Conservation (phyloP, 1,140 invertebrate species). For the Manduca sexta region DNA sequence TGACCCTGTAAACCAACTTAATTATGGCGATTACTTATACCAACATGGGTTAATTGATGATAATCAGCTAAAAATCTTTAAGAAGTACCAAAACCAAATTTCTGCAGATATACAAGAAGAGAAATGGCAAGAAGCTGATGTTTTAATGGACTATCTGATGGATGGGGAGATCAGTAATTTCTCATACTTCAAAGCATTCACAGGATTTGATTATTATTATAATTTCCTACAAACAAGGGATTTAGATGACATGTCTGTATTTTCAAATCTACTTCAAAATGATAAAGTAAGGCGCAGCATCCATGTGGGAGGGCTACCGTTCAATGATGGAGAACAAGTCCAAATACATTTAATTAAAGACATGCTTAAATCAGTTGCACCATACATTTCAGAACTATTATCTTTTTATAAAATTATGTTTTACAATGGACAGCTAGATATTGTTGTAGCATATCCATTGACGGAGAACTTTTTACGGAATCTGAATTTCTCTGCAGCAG, state of each 20-base stretch:
- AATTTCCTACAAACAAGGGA: constrained; percentile 80
- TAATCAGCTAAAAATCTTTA: constrained; percentile 72
- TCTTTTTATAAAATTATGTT: constrained; percentile 78
- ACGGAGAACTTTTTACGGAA: constrained; percentile 81
- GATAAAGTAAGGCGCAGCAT: constrained; percentile 78
- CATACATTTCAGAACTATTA: constrained; percentile 33
- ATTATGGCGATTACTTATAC: constrained; percentile 79
- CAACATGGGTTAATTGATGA: constrained; percentile 78
- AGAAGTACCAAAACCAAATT: constrained; percentile 74
- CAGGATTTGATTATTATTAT: constrained; percentile 85
- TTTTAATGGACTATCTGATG: constrained; percentile 80
- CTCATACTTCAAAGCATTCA: constrained; percentile 83
- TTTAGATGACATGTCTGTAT: constrained; percentile 48
- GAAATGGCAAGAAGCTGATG: constrained; percentile 76
- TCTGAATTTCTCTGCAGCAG: constrained; percentile 77
- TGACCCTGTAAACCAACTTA: constrained; percentile 77
- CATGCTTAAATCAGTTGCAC: constrained; percentile 48
- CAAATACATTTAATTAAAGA: constrained; percentile 38
- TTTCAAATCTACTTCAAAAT: constrained; percentile 73
- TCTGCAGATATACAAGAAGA: constrained; percentile 75
- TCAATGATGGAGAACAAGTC: constrained; percentile 70
- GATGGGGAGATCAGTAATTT: constrained; percentile 75
- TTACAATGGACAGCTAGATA: constrained; percentile 88
- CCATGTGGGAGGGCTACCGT: constrained; percentile 87
- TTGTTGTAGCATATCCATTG: constrained; percentile 86